Percentiles rank a stretch among this genome's conserved stretches.
Evolutionary conservation across 2,888 invertebrate genomes (phyloP).

Genomic region (Gisinianus flammeolus): DNA sequence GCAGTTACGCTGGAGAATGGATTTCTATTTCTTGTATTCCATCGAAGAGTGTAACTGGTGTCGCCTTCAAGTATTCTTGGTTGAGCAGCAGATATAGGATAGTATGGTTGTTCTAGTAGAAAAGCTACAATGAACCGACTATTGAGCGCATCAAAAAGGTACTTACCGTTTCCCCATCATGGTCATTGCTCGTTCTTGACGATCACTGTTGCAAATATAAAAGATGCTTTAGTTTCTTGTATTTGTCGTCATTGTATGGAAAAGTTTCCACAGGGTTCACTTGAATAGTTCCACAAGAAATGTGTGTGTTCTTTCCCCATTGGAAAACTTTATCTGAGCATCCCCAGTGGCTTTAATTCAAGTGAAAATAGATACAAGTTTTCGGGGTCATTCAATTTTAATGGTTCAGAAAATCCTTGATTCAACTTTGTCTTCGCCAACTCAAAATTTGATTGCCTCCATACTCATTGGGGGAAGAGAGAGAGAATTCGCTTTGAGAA

Average conservation of each 20-base stretch:
- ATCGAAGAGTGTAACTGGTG: slow-evolving; percentile 7
- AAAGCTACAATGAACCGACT: slow-evolving; percentile 22
- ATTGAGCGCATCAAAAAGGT: slow-evolving; percentile 27
- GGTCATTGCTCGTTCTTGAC: slow-evolving; percentile 23
- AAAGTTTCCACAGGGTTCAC: not conserved
- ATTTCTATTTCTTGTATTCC: not conserved
- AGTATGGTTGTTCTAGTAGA: too few relatives aligned
- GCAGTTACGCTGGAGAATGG: slow-evolving; percentile 7
- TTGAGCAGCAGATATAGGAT: not conserved
- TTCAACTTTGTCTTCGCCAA: not conserved
- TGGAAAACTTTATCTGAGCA: not conserved
- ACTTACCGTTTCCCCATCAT: slow-evolving; percentile 33
- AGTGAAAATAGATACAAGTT: not conserved
- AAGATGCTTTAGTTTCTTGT: not conserved
- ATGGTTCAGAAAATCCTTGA: not conserved
- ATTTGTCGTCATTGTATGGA: not conserved
- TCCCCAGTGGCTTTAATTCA: not conserved
- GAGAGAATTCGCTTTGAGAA: too few relatives aligned
- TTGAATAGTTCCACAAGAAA: not conserved
- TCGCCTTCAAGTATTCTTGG: not conserved
- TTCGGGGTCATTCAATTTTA: not conserved
- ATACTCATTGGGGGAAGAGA: too few relatives aligned
- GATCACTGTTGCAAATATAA: slow-evolving; percentile 8
- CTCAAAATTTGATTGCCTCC: too few relatives aligned
- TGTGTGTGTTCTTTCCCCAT: not conserved